These are phyloP conservation scores for Octonoba sinensis DNA, from an alignment of 2,888 invertebrate genomes.

Conservation along the genomic window DNA sequence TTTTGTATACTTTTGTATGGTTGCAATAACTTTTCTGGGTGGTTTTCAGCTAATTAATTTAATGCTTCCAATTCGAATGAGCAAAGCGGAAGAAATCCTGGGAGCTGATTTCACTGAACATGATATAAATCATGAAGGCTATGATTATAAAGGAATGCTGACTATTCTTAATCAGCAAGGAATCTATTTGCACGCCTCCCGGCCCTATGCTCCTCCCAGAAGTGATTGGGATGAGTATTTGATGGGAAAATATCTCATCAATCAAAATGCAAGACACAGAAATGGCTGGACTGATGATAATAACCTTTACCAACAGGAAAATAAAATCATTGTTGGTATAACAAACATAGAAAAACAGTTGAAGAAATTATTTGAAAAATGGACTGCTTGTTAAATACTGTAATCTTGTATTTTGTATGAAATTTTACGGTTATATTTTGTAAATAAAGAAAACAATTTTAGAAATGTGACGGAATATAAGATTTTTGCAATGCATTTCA, in stretches of 20 bases:
- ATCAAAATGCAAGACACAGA: no score
- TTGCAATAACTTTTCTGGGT: no score
- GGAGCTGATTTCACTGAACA: slow-evolving; percentile 82
- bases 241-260: slow-evolving; percentile 38
- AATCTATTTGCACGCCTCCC: not conserved
- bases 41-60: slow-evolving; percentile 77
- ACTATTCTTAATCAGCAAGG: slow-evolving; percentile 23
- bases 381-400: not conserved
- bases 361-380: not conserved
- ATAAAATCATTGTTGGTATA: not conserved
- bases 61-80: slow-evolving; percentile 86
- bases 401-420: not conserved
- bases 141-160: slow-evolving; percentile 58
- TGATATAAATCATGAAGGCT: slow-evolving; percentile 53
- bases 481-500: no score
- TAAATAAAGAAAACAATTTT: no score
- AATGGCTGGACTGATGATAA: no score
- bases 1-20: no score
- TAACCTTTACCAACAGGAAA: not conserved
- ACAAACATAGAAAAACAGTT: not conserved
- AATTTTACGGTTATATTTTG: no score
- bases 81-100: slow-evolving; percentile 84
- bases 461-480: no score
- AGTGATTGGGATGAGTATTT: slow-evolving; percentile 58
- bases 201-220: slow-evolving; percentile 25